Evolutionary conservation across 2,888 invertebrate species (phyloP).

Genomic region (Rugalucina vietnamica): DNA sequence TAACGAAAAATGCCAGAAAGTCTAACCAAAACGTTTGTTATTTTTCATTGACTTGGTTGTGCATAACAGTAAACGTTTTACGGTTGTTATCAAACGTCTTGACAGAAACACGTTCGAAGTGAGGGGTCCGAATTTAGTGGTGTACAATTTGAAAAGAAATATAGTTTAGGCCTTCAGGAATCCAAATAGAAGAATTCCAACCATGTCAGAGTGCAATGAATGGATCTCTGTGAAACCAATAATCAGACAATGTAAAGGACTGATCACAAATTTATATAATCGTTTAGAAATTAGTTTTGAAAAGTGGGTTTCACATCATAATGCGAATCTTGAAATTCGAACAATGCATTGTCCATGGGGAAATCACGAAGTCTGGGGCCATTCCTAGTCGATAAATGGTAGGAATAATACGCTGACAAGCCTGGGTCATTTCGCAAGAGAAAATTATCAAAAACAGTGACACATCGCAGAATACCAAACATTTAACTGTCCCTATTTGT

Average conservation of each 20-base stretch:
- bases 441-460: no score
- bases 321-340: no score
- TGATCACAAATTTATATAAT: not conserved
- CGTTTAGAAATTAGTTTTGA: not conserved
- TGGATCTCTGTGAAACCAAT: not conserved
- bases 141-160: not conserved
- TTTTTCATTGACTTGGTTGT: not conserved
- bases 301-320: no score
- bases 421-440: no score
- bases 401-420: no score
- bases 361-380: no score
- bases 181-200: not conserved
- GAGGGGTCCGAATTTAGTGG: not conserved
- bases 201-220: not conserved
- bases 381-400: no score
- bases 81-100: not conserved
- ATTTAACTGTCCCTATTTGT: no score
- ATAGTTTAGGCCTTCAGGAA: not conserved
- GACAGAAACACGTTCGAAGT: not conserved
- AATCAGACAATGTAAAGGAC: not conserved
- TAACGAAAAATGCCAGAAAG: not conserved
- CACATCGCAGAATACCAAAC: no score
- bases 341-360: no score
- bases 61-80: not conserved
- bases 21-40: not conserved